Base-by-base conservation (phyloP, 2,113 vertebrate genomes). In the Drymodes brunneopygia region DNA sequence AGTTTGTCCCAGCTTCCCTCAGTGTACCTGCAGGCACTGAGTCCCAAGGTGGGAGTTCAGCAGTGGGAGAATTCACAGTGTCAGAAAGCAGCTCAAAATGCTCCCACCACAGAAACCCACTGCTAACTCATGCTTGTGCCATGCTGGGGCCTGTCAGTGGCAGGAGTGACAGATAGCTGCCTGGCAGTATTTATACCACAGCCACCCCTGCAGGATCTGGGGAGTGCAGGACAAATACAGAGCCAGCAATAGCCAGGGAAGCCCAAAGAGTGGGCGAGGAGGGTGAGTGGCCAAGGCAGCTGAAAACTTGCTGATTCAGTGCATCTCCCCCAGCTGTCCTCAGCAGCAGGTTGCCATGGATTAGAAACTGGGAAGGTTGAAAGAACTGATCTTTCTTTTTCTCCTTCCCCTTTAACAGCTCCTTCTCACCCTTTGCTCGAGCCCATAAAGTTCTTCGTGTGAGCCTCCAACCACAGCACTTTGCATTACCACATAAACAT, bases 281-380 rank as follows among this genome's bases (percentile, higher is more conserved):
- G 87, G 81, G 79, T 89, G 23, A 91, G 71, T 75, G 74, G 95
- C 93, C 93, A 95, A 80, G 67, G 81, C 90, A 96, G 95, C 94
- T 95, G 93, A 92, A 36, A 54, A 85, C 3, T 0, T 90, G 93
- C 82, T 94, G 93, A 91, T 93, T 87, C 79, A 80, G 78, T 65
- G 66, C 66, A 80, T 51, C 92, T 92, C 90, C 65, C 90, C 90
- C 90, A 94, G 90, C 94, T 88, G 92, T 85, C 79, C 91, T 86
- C 60, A 82, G 75, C 81, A 45, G 81, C 2, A 1, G 16, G 44
- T 64, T 91, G 57, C 61, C 61, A 35, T 7, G 5, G 50, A 70
- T 62, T n/a, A 21, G 66, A 69, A 54, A 5, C 17, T 2, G 3
- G 71, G 29, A 80, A 80, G 29, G 24, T 57, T 72, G 33, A 61